These are phyloP conservation scores for Octopus sinensis DNA, from an alignment of 1,140 invertebrate species.

Conservation along the genomic window DNA sequence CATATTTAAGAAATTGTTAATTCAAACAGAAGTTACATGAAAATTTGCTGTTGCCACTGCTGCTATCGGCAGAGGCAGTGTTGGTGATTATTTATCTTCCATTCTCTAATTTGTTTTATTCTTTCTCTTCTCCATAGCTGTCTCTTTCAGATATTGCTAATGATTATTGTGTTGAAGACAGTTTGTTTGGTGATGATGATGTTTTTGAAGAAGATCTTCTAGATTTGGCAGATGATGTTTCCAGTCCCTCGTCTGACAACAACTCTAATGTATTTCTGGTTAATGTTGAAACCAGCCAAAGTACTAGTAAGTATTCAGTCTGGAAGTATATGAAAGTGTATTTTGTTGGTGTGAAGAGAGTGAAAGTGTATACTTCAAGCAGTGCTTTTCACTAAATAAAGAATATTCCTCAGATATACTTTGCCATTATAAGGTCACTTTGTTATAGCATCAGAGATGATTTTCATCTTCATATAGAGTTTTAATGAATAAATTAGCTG, in stretches of 20 bases:
- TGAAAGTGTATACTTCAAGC: background rate
- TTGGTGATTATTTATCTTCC: too few species aligned
- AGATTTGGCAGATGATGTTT: slow-evolving; percentile 13
- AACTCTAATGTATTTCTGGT: slow-evolving; percentile 5
- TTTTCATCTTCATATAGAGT: too few species aligned
- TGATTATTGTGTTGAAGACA: slow-evolving; percentile 9
- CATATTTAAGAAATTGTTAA: too few species aligned
- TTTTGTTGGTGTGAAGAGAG: background rate
- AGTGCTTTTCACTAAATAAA: background rate
- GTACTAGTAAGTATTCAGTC: background rate
- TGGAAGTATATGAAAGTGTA: background rate
- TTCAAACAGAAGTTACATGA: too few species aligned
- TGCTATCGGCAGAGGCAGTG: too few species aligned
- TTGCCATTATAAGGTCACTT: too few species aligned
- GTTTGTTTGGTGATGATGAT: slow-evolving; percentile 12
- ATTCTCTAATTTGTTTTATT: background rate
- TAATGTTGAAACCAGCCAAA: background rate
- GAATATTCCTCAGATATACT: background rate
- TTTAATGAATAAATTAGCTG: too few species aligned
- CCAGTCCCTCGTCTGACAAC: background rate
- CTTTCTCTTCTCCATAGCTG: slow-evolving; percentile 4
- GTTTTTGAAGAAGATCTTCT: slow-evolving; percentile 26
- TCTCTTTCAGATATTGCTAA: slow-evolving; percentile 17
- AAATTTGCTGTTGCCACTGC: too few species aligned
- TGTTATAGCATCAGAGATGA: too few species aligned